A percentile compares a stretch with the other conserved stretches of the same genome.
Conservation (phyloP, 2,113 vertebrate genomes). For the Caranx ignobilis region DNA sequence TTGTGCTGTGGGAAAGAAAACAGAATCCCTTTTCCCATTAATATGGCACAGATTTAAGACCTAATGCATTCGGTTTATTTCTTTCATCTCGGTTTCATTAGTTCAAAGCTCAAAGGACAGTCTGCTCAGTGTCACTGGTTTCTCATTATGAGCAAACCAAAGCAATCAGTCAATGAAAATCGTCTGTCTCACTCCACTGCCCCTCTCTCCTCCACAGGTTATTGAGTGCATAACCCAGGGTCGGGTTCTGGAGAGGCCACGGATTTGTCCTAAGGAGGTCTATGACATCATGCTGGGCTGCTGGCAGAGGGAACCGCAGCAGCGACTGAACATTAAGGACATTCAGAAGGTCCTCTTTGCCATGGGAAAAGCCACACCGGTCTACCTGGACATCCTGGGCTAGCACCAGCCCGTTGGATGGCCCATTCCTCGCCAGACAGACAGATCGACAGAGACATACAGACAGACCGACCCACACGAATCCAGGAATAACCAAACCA, state of each 20-base stretch:
- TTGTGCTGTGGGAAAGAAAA: conserved; percentile 7
- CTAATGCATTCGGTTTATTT: conserved; percentile 62
- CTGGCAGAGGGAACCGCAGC: conserved; percentile 88
- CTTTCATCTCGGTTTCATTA: conserved; percentile 73
- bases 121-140: conserved; percentile 58
- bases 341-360: conserved; percentile 87
- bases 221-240: conserved; percentile 89
- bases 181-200: conserved; percentile 60
- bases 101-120: conserved; percentile 69
- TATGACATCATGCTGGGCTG: conserved; percentile 89
- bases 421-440: conserved; percentile 63
- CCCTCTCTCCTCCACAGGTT: conserved; percentile 77
- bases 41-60: conserved; percentile 50
- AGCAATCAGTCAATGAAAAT: conserved; percentile 64
- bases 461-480: conserved; percentile 65
- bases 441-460: conserved; percentile 67
- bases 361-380: conserved; percentile 87
- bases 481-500: conserved; percentile 88
- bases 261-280: conserved; percentile 87
- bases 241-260: conserved; percentile 85
- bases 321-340: conserved; percentile 88
- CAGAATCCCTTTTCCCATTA: conserved; percentile 30
- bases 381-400: conserved; percentile 89
- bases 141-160: conserved; percentile 70
- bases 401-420: conserved; percentile 59